Conservation (phyloP, 1,140 invertebrate species). For the Plutomurus gul region DNA sequence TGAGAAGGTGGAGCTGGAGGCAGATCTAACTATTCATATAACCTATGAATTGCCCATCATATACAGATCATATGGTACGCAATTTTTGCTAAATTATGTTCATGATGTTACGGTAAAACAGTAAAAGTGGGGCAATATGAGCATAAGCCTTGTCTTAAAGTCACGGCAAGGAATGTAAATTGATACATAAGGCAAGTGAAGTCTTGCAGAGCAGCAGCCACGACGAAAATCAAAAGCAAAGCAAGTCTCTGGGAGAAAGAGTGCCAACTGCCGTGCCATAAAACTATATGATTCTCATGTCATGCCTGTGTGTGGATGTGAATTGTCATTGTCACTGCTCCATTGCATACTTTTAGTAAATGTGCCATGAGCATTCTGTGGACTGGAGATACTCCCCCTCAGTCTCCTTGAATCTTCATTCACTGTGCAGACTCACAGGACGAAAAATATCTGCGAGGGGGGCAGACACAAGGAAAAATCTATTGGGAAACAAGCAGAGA, state of each 20-base stretch:
- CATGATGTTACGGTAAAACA: background rate
- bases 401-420: background rate
- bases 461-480: background rate
- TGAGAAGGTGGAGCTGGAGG: too few species aligned
- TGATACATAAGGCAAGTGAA: background rate
- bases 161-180: conserved; percentile 23
- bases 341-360: background rate
- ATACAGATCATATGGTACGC: background rate
- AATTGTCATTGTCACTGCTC: conserved; percentile 24
- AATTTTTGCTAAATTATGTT: conserved; percentile 16
- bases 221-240: conserved; percentile 1
- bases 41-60: background rate
- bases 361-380: background rate
- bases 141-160: background rate
- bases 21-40: too few species aligned
- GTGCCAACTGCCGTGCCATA: conserved; percentile 18
- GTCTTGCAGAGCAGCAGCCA: background rate
- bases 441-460: background rate
- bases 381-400: background rate
- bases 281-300: conserved; percentile 24
- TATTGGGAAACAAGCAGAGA: conserved; percentile 6
- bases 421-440: background rate
- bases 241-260: background rate
- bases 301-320: conserved; percentile 16
- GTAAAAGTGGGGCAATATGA: background rate